These are phyloP conservation scores for Platichthys flesus DNA, from an alignment of 2,113 vertebrate genomes.

Conservation along the genomic window DNA sequence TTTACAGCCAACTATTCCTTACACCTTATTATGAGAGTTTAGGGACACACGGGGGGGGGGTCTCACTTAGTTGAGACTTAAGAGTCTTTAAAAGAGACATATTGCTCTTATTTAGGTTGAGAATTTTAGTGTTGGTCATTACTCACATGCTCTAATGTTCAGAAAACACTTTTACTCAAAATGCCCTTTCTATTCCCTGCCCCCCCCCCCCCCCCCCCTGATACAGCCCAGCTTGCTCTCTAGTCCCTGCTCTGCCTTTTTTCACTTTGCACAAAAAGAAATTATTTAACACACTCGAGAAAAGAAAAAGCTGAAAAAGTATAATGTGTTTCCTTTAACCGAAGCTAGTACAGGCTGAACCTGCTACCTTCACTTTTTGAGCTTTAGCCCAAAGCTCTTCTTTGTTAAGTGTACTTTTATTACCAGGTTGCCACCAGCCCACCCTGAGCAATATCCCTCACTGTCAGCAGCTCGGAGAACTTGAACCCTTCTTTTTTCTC, in stretches of 20 bases:
- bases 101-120: not conserved
- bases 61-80: not conserved
- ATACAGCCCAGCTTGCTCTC: no score
- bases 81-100: not conserved
- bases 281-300: no score
- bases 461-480: slow-evolving; percentile 24
- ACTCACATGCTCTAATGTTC: not conserved
- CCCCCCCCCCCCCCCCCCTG: no score
- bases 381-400: not conserved
- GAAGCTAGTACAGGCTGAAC: not conserved
- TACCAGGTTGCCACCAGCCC: slow-evolving; percentile 12
- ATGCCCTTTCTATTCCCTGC: no score
- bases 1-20: slow-evolving; percentile 12
- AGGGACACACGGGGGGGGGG: not conserved
- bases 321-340: not conserved
- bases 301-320: not conserved
- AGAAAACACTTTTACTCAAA: not conserved
- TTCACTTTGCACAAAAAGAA: no score
- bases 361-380: not conserved
- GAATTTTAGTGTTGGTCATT: not conserved
- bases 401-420: slow-evolving; percentile 32
- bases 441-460: slow-evolving; percentile 23
- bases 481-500: slow-evolving; percentile 25
- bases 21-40: not conserved
- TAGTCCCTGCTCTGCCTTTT: no score